These are phyloP conservation scores for Meiosimyza decipiens DNA, from an alignment of 2,888 invertebrate species.

Conservation along the genomic window DNA sequence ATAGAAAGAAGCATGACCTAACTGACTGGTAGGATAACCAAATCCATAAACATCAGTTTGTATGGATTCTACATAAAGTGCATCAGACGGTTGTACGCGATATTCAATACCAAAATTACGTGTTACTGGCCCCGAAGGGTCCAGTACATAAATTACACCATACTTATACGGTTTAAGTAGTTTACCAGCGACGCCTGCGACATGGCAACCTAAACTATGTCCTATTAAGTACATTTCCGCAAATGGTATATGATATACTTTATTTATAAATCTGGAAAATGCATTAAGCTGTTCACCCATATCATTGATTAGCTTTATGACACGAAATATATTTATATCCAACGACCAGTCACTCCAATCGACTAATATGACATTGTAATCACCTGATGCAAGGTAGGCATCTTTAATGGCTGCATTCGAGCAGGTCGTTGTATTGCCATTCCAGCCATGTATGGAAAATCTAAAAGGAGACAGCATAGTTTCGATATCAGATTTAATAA, in stretches of 20 bases:
- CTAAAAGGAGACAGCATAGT: constrained; percentile 33
- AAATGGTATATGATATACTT: constrained; percentile 39
- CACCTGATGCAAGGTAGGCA: constrained; percentile 49
- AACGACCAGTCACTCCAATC: constrained; percentile 54
- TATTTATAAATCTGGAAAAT: constrained; percentile 52
- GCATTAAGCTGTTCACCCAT: constrained; percentile 50
- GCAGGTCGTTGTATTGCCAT: constrained; percentile 49
- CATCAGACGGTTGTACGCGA: constrained; percentile 55
- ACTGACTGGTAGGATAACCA: constrained; percentile 48
- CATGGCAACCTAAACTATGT: constrained; percentile 59
- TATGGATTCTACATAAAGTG: constrained; percentile 58
- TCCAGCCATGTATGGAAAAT: constrained; percentile 52
- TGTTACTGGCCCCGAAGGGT: constrained; percentile 57
- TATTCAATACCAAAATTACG: constrained; percentile 36
- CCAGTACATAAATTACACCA: constrained; percentile 57
- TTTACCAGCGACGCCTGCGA: constrained; percentile 57
- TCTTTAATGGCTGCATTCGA: constrained; percentile 53
- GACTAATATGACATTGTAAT: constrained; percentile 54
- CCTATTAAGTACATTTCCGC: constrained; percentile 53
- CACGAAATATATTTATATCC: constrained; percentile 50
- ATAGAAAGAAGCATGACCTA: constrained; percentile 60
- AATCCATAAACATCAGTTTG: constrained; percentile 56
- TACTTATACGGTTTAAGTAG: constrained; percentile 45
- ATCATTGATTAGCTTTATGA: constrained; percentile 46
- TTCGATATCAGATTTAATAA: too few relatives aligned